Evolutionary conservation across 2,113 vertebrate genomes (phyloP), one percentile per base, ranked within the genome.

Genomic region (Pardalotus punctatus): DNA sequence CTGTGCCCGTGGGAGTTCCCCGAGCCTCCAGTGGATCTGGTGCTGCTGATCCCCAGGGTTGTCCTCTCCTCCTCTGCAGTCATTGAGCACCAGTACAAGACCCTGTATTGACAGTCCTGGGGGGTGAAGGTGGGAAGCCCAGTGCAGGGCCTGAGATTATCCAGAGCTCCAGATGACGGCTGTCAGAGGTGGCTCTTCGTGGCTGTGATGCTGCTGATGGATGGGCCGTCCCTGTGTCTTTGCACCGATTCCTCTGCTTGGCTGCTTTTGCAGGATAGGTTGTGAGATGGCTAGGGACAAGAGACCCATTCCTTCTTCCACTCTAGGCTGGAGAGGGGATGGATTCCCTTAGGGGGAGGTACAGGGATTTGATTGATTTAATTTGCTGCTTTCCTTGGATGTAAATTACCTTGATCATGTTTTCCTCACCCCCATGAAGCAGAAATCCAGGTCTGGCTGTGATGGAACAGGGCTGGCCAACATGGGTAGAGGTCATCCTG

Each of bases 11-110:
- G 94, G 93, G 96, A 93, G 73, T 54, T 90, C 54, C 47, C 56
- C 0, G 0, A 82, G 57, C 80, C 62, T 95, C 77, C 0, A 0
- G 87, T 1, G 2, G 53, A 42, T 78, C 74, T 81, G 47, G 42
- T 29, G 54, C 45, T 76, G 79, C 65, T 0, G 9, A 28, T 74
- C 78, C 64, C 40, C 10, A 10, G 65, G 21, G 40, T 3, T 83
- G 57, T 81, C 16, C 13, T 66, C 58, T 8, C 35, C 20, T 87
- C 3, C 5, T 51, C 40, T 57, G 61, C 64, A 45, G 53, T 20
- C 3, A 0, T 3, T 47, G 45, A 40, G 54, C 1, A 1, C 22
- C 48, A 56, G 31, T 50, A 29, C 15, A 19, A 27, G 83, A 10
- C 9, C 15, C 11, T 86, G 36, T 15, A 14, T 9, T 42, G 70